Percentiles rank a stretch among this genome's conserved stretches.
phyloP scores from a whole-genome alignment of 2,113 vertebrate genomes.

The Prochilodus magdalenae region DNA sequence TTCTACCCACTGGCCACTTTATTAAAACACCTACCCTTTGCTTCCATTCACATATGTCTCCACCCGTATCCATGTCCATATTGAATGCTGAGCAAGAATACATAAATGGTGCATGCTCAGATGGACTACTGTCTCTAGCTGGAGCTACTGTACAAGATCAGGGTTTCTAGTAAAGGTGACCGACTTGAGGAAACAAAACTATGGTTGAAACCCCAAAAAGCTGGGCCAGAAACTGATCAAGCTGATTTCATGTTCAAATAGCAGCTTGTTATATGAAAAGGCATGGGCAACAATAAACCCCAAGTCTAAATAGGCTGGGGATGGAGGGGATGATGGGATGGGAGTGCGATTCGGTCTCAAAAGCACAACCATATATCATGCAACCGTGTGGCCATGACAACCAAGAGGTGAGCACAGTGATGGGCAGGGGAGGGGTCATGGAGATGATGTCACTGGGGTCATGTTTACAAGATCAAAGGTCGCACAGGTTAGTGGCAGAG shows the following conservation, averaged over 20 bases:
- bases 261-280: background rate
- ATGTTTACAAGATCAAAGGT: conserved; percentile 32
- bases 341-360: background rate
- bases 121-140: too few species aligned
- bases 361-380: background rate
- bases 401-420: conserved; percentile 1
- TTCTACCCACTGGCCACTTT: too few species aligned
- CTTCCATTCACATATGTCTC: too few species aligned
- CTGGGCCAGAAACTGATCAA: background rate
- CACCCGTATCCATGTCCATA: too few species aligned
- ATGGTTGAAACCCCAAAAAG: too few species aligned
- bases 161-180: too few species aligned
- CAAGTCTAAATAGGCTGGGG: background rate
- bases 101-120: too few species aligned
- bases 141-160: too few species aligned
- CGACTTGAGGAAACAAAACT: too few species aligned
- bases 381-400: conserved; percentile 13
- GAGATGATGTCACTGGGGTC: conserved; percentile 28
- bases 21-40: too few species aligned
- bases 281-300: background rate
- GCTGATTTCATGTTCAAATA: background rate
- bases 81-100: too few species aligned
- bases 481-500: background rate
- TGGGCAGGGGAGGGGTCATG: background rate
- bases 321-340: background rate